Evolutionary conservation across 2,113 vertebrate genomes (phyloP).

Genomic region (Leiothrix lutea): DNA sequence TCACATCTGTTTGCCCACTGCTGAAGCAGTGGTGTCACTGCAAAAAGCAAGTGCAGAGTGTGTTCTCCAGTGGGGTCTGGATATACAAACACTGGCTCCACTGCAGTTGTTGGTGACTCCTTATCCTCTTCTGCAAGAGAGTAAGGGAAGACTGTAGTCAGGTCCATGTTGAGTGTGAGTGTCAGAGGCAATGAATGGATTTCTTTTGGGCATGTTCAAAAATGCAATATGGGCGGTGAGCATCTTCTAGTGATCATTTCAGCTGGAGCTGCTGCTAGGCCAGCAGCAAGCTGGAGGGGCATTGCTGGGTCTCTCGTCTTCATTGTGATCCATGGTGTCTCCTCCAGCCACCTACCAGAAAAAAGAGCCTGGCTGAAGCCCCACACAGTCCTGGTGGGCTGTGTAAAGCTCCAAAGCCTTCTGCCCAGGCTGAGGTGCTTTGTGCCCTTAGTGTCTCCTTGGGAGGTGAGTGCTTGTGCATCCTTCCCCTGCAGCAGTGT

Average conservation of each 20-base stretch:
- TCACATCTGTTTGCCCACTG: not conserved
- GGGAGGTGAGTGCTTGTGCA: not conserved
- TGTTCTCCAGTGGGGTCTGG: not conserved
- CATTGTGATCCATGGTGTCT: not conserved
- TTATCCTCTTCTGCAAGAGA: not conserved
- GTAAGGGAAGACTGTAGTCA: not conserved
- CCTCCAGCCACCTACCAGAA: not conserved
- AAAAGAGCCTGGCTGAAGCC: not conserved
- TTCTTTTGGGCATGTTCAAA: not conserved
- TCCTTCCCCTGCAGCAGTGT: not conserved
- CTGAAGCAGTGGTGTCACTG: not conserved
- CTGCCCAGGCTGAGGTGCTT: not conserved
- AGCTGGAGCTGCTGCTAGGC: not conserved
- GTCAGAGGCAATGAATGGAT: not conserved
- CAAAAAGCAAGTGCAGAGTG: not conserved
- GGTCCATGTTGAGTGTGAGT: not conserved
- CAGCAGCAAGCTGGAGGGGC: not conserved
- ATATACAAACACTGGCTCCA: not conserved
- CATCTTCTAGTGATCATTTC: not conserved
- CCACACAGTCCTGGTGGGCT: not conserved
- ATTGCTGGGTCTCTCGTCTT: not conserved
- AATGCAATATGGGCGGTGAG: not conserved
- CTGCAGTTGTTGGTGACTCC: not conserved
- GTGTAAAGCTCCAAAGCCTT: not conserved
- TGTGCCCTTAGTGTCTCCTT: not conserved